Base-by-base conservation (phyloP, 2,888 invertebrate species). In the Eristalinus aeneus region DNA sequence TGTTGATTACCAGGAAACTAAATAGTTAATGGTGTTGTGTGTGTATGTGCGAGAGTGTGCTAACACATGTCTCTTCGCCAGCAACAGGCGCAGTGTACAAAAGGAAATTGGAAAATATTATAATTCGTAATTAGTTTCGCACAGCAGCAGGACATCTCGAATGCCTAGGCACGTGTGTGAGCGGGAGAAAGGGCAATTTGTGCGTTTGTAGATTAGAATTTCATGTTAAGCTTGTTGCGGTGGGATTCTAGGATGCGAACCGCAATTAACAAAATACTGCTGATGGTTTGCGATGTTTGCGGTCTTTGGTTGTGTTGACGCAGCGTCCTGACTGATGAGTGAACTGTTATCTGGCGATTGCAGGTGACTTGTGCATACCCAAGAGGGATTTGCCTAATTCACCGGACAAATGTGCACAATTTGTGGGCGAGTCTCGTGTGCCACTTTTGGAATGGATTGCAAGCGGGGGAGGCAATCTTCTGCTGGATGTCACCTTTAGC, bases 1-100 rank as follows among this genome's bases (percentile, higher is more conserved):
- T 80, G 74, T 80, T 80, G 80, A 80, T 80, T 80, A 80, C 56
- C 80, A 80, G 56, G 56, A 69, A 46, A 75, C 74, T 68, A 75
- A 80, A 80, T 80, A 63, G 68, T 74, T 80, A 80, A 80, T 75
- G 22, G 61, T 63, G 54, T 74, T 80, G 68, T 68, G 39, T 54
- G 46, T n/a, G 46, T n/a, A 16, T 22, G 46, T 11, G 39, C 32
- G n/a, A 46, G 58, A 10, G 36, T 54, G 54, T 76, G 68, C 32
- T 56, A 46, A 22, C 64, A 56, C 39, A 32, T 39, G 32, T 16
- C 11, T 56, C 11, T 69, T 16, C 36, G 6, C 54, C 68, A 63
- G 74, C 80, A 80, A 80, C 80, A 80, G 80, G 80, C 80, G 39
- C 53, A 39, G 54, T 63, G 68, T 68, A 69, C 56, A 61, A 72